phyloP scores from a whole-genome alignment of 2,797 vertebrate genomes.

The Eupleurogrammus muticus region DNA sequence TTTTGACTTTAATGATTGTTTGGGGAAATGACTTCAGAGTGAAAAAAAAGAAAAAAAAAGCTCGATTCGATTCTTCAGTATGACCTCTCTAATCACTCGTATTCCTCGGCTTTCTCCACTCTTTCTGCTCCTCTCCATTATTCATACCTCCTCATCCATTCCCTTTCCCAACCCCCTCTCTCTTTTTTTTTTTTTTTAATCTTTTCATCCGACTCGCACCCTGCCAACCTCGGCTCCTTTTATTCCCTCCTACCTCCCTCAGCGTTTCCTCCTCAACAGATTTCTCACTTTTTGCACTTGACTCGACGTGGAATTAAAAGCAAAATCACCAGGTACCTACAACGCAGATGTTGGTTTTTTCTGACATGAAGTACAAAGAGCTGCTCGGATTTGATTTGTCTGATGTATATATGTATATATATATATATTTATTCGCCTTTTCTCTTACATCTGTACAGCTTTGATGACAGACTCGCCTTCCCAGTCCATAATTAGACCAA shows the following conservation, averaged over 20 bases:
- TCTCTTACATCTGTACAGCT: no score
- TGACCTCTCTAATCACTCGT: background rate
- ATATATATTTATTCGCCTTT: no score
- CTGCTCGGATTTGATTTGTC: no score
- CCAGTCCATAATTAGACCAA: no score
- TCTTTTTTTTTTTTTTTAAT: background rate
- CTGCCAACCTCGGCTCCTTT: background rate
- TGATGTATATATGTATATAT: no score
- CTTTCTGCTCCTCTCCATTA: background rate
- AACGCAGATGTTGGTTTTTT: no score
- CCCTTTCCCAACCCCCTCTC: background rate
- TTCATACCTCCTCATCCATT: background rate
- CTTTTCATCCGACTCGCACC: no score
- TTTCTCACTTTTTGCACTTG: background rate
- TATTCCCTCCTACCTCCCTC: background rate
- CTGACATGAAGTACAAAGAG: no score
- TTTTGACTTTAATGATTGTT: background rate
- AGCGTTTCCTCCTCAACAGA: background rate
- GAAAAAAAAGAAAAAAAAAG: no score
- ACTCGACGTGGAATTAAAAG: no score
- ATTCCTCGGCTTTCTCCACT: background rate
- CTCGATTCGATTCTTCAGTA: background rate
- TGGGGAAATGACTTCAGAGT: background rate
- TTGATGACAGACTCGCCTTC: no score
- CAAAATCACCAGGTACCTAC: no score